Base-by-base conservation (phyloP, 2,888 invertebrate genomes). In the Chesias legatella region DNA sequence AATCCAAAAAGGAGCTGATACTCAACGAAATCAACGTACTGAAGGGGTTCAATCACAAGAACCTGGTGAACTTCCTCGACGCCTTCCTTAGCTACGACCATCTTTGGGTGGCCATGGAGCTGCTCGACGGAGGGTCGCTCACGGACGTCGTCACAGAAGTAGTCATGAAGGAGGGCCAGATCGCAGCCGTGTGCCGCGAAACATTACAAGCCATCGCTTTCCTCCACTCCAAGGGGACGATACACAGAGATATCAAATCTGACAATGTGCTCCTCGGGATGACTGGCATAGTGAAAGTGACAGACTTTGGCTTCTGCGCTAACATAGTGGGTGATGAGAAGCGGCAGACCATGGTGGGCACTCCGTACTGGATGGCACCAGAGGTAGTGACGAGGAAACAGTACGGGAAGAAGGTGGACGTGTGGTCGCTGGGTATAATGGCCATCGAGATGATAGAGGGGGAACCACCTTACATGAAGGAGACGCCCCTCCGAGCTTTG, bases 341-440 rank as follows among this genome's bases (percentile, higher is more conserved):
- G 73, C 88, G 97, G n/a, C 95, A 96, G 70, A 98, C 98, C 0
- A 96, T 98, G 96, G 98, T 98, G 0, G 98, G 98, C n/a, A 98
- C 98, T 0, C 98, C 98, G 0, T 98, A 97, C 67, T 98, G 98
- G 98, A 98, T 98, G 98, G 97, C 98, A 0, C 98, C 98, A 0
- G 97, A 97, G 78, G 95, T 97, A 0, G 96, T 96, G 0, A 96
- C 95, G 0, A 90, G 97, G 49, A 97, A 98, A 67, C 95, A 96
- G 60, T 98, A 98, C 60, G 98, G 97, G 6, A 96, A 96, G 67
- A 96, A 96, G 63, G 94, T 97, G 0, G 97, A 97, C 69, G 95
- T 97, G 24, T 97, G 97, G 97, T 97, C 97, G 0, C 88, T 98
- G 40, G 98, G 98, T n/a, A 98, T 99, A 48, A 98, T 99, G 98